These are phyloP conservation scores for Phanerotoma sp. DNA, from an alignment of 2,888 invertebrate species.

Conservation along the genomic window DNA sequence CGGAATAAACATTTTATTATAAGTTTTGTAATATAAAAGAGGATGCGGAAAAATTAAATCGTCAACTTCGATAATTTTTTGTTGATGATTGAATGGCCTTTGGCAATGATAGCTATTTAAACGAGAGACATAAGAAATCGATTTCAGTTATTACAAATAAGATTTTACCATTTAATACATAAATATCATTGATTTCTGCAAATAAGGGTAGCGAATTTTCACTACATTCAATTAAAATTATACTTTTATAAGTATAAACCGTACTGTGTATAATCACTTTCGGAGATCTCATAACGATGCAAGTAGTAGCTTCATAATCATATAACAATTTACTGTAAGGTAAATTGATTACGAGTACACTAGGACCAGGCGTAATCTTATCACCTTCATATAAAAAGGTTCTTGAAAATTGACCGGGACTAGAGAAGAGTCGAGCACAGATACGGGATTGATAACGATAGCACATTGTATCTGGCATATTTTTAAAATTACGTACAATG, in stretches of 20 bases:
- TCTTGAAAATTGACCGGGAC: conserved; percentile 14
- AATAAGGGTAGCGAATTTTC: background rate
- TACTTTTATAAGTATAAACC: conserved; percentile 2
- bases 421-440: conserved; percentile 16
- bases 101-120: background rate
- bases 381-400: conserved; percentile 25
- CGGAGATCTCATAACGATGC: conserved; percentile 18
- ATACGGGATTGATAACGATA: conserved; percentile 31
- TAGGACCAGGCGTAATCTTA: conserved; percentile 3
- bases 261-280: conserved; percentile 17
- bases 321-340: conserved; percentile 14
- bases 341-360: background rate
- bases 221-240: conserved; percentile 15
- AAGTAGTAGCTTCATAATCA: conserved; percentile 4
- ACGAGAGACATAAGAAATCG: background rate
- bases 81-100: too few relatives aligned
- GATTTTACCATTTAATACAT: background rate
- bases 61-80: too few relatives aligned
- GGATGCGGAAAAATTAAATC: too few relatives aligned
- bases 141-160: background rate
- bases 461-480: conserved; percentile 29
- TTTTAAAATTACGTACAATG: conserved; percentile 33
- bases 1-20: background rate
- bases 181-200: background rate
- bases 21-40: too few relatives aligned